These are phyloP conservation scores for Euspilapteryx auroguttella DNA, from an alignment of 2,888 invertebrate species.

Conservation along the genomic window DNA sequence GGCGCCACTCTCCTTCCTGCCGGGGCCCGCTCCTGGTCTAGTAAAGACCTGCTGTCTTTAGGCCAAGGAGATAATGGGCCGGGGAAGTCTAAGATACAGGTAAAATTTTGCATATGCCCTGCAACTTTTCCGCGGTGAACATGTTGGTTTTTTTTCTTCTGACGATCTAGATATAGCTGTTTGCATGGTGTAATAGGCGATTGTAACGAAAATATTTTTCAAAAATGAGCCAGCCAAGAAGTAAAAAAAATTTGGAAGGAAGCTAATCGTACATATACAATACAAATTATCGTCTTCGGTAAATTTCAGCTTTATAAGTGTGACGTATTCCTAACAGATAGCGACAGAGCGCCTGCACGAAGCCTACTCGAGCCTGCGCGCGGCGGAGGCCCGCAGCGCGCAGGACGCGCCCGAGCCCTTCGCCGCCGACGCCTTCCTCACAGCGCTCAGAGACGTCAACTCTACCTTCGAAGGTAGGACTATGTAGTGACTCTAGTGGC, in stretches of 20 bases:
- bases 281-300: no score
- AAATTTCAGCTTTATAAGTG: no score
- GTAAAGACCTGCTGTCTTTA: constrained; percentile 74
- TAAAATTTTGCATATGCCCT: constrained; percentile 12
- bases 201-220: no score
- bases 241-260: no score
- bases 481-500: no score
- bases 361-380: constrained; percentile 73
- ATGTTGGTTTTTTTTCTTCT: no score
- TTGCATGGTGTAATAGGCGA: no score
- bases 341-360: constrained; percentile 85
- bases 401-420: constrained; percentile 73
- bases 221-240: no score
- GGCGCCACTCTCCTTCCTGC: constrained; percentile 70
- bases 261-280: no score
- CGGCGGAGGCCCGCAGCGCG: constrained; percentile 64
- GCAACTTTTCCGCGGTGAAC: no score
- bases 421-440: constrained; percentile 79
- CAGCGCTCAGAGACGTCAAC: constrained; percentile 76
- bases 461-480: constrained; percentile 52
- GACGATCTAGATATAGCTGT: no score
- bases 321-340: constrained; percentile 63
- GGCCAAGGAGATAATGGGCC: constrained; percentile 49
- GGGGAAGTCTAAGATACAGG: constrained; percentile 54
- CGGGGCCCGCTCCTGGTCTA: constrained; percentile 75